A percentile compares a stretch with the other conserved stretches of the same genome.
These are phyloP conservation scores for Entosphenus tridentatus DNA, from an alignment of 2,113 vertebrate genomes.

Conservation along the genomic window DNA sequence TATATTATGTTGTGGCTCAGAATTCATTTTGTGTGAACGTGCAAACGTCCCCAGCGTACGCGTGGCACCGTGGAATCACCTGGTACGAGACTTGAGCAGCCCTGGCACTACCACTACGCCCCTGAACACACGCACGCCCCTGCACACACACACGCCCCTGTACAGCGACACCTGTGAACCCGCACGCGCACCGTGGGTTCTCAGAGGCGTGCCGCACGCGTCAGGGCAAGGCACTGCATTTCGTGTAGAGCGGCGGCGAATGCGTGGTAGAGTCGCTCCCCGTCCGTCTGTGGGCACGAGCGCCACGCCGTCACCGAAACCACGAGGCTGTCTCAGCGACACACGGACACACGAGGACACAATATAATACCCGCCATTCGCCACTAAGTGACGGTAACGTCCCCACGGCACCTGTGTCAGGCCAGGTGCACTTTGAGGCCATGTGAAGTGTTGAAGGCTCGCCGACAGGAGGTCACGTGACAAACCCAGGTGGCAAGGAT, in stretches of 20 bases:
- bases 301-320: constrained; percentile 44
- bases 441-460: neutral
- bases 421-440: neutral
- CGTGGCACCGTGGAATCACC: too few species aligned
- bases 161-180: too few species aligned
- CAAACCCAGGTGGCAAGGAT: neutral
- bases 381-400: neutral
- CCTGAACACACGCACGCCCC: too few species aligned
- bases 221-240: constrained; percentile 29
- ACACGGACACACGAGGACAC: neutral
- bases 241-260: constrained; percentile 35
- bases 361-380: neutral
- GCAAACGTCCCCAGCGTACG: too few species aligned
- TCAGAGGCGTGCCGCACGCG: too few species aligned
- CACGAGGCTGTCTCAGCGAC: constrained; percentile 29
- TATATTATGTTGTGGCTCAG: too few species aligned
- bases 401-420: neutral
- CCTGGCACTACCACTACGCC: too few species aligned
- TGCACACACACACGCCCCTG: too few species aligned
- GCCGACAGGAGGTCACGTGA: neutral
- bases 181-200: too few species aligned
- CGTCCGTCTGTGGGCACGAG: constrained; percentile 49
- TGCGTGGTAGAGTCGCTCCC: constrained; percentile 32
- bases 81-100: too few species aligned
- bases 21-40: too few species aligned